Percentiles rank a stretch among this genome's conserved stretches.
These are phyloP conservation scores for Acrocephalus arundinaceus DNA, from an alignment of 2,113 vertebrate genomes.

Conservation along the genomic window DNA sequence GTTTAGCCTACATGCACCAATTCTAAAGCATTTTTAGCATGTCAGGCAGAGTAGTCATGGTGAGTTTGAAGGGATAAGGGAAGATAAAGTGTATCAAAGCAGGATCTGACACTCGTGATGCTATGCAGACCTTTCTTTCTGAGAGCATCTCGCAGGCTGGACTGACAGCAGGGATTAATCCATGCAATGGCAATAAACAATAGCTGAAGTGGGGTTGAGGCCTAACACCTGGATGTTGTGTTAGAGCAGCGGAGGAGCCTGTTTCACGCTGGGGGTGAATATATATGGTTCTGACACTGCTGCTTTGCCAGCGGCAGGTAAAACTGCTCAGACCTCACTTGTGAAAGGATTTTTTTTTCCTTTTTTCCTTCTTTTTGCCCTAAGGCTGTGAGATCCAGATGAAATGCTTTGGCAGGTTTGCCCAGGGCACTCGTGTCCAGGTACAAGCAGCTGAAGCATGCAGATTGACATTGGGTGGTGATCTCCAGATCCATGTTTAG, in stretches of 20 bases:
- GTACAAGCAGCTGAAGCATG: fast-evolving
- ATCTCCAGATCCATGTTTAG: background rate
- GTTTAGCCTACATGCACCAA: constrained; percentile 26
- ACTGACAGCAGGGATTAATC: constrained; percentile 78
- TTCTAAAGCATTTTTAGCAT: constrained; percentile 69
- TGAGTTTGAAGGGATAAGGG: constrained; percentile 70
- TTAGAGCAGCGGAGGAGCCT: background rate
- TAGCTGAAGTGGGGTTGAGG: constrained; percentile 61
- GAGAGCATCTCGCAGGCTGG: constrained; percentile 65
- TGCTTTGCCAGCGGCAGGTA: background rate
- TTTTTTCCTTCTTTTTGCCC: background rate
- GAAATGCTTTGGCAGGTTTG: background rate
- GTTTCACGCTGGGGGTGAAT: background rate
- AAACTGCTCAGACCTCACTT: background rate
- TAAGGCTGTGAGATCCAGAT: too few species aligned
- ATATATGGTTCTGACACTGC: background rate
- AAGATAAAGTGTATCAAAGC: constrained; percentile 77
- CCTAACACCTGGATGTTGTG: constrained; percentile 71
- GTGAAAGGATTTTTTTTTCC: background rate
- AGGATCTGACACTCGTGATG: constrained; percentile 73
- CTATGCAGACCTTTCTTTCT: constrained; percentile 74
- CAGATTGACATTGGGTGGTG: fast-evolving
- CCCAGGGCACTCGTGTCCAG: background rate
- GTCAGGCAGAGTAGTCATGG: constrained; percentile 68
- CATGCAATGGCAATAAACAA: constrained; percentile 71